Evolutionary conservation across 1,140 invertebrate genomes (phyloP), one percentile per base, ranked within the genome.

Genomic region (Pemphigus obesinymphae): DNA sequence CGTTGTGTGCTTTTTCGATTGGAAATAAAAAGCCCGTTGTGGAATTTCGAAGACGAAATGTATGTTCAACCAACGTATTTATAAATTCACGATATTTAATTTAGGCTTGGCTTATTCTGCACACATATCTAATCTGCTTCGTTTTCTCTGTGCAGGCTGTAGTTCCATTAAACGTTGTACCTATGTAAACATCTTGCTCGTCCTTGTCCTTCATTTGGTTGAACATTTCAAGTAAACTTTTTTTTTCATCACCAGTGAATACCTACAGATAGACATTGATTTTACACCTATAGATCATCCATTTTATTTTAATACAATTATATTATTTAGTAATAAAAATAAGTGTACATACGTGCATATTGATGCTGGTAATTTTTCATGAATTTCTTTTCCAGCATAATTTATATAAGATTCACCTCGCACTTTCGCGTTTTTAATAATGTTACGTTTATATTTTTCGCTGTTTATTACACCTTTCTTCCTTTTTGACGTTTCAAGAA

Each of bases 321-420:
- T 40, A 40, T 40, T 78, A 78, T 78, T 78, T 78, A 55, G 58
- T 61, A 61, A 61, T 80, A 80, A 61, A 80, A 80, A 61, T 55
- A 80, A 48, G 23, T 58, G 43, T 45, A 58, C 55, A 45, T 81
- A 63, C 78, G 23, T 63, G 55, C 78, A 81, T 34, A n/a, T 81
- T 31, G 43, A 20, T 66, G 37, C 78, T 63, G 55, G 78, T 45
- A 63, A 45, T 48, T 66, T 81, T 81, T 40, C 23, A 63, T 58
- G 34, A 81, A 81, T 66, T 81, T 81, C 76, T 29, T 81, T 81
- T 43, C 55, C 55, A 58, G 23, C 34, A 55, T 81, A 63, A 81
- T 81, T 81, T 40, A 81, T 81, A 66, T 81, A 63, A 81, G 29
- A 63, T 81, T 63, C 55, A 63, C 55, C 76, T 63, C 61, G 53